phyloP scores from a whole-genome alignment of 2,888 invertebrate species.

The Sphaerophoria taeniata region DNA sequence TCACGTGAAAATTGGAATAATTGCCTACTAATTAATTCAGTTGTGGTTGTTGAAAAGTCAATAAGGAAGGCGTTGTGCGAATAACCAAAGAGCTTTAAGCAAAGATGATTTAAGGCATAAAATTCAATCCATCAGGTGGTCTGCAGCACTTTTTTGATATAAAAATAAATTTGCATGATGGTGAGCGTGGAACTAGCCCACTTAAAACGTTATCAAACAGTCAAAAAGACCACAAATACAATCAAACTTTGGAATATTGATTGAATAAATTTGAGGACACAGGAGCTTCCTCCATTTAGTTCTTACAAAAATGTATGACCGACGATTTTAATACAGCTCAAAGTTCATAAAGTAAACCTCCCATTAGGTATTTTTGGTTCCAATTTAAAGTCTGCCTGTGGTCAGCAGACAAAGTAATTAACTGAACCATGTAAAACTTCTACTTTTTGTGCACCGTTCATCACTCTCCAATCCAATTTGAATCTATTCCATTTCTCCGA shows the following conservation, averaged over 20 bases:
- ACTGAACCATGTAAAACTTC: slow-evolving; percentile 45
- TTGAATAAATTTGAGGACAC: too few species aligned
- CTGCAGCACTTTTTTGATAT: neutral
- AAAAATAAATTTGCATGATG: too few species aligned
- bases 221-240: too few species aligned
- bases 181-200: too few species aligned
- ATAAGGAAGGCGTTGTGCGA: slow-evolving; percentile 23
- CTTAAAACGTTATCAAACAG: too few species aligned
- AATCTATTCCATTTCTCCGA: slow-evolving; percentile 13
- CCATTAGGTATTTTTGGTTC: neutral
- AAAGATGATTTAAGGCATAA: neutral
- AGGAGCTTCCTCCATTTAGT: too few species aligned
- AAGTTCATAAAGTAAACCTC: slow-evolving; percentile 1
- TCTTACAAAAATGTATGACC: too few species aligned
- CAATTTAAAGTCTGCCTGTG: slow-evolving; percentile 62
- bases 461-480: slow-evolving; percentile 56
- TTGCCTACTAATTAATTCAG: slow-evolving; percentile 61
- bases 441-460: slow-evolving; percentile 52
- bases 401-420: slow-evolving; percentile 67
- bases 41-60: slow-evolving; percentile 54
- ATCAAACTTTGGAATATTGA: too few species aligned
- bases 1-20: slow-evolving; percentile 54
- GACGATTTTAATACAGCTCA: neutral
- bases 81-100: neutral
- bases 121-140: neutral